Base-by-base conservation (phyloP, 2,113 vertebrate species). In the Anhinga rufa region DNA sequence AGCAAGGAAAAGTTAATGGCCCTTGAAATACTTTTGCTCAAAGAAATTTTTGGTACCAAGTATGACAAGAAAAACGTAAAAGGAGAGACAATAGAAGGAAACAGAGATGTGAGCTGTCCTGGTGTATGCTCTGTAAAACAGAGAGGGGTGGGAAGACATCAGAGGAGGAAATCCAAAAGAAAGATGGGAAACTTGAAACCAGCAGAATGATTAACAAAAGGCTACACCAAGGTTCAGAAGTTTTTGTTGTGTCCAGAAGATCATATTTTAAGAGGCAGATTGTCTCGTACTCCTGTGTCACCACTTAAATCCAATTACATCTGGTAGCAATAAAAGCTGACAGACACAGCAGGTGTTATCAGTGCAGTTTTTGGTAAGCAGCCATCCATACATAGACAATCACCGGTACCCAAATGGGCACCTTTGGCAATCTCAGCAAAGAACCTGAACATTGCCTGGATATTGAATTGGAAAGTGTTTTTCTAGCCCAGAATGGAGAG, bases 261-360 rank as follows among this genome's bases (percentile, higher is more conserved):
- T 80, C 51, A 17, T 83, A 61, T 55, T 78, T 92, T 22, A 88
- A 55, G 64, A 75, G 78, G 92, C 84, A 90, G 95, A 83, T 81
- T 91, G 81, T 44, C 88, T 93, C 82, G 10, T 29, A 49, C 34
- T 92, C 71, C 82, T 92, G 76, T 95, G 51, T 44, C 66, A 80
- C 64, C 51, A 26, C 84, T 91, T 76, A 32, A 93, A 92, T 83
- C 82, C 84, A 88, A 40, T 82, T 90, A 87, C 89, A 92, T 85
- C 91, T 97, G 89, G 94, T 60, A 64, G 94, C 88, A 88, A 62
- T 80, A 80, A 92, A 91, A 95, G 70, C 92, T 95, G 96, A 74
- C 86, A 91, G 91, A 87, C 84, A 51, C 83, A 89, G 92, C 94
- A 95, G 96, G 95, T 95, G 95, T 92, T 58, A 68, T 4, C 83